These are phyloP conservation scores for Sinocyclocheilus anophthalmus DNA, from an alignment of 2,113 vertebrate genomes.

Conservation along the genomic window DNA sequence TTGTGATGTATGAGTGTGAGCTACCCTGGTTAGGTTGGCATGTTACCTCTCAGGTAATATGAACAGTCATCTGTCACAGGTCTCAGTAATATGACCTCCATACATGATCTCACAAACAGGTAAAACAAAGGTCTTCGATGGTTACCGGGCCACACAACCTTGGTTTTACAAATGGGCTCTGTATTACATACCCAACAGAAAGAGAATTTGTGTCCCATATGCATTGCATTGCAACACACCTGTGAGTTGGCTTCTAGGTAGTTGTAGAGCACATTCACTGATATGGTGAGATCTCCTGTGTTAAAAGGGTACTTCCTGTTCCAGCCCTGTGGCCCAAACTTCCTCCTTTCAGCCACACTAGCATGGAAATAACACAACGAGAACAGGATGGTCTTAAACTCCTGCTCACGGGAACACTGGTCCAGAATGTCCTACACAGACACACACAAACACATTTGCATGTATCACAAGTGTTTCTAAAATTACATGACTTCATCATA, in stretches of 20 bases:
- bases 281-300: constrained; percentile 82
- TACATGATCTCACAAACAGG: constrained; percentile 85
- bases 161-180: background rate
- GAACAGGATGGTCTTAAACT: constrained; percentile 84
- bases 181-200: background rate
- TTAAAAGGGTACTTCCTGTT: constrained; percentile 84
- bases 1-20: background rate
- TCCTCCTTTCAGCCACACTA: constrained; percentile 79
- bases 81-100: constrained; percentile 85
- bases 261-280: constrained; percentile 81
- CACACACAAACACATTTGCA: too few species aligned
- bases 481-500: too few species aligned
- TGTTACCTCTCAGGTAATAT: constrained; percentile 81
- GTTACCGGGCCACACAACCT: constrained; percentile 63
- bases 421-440: constrained; percentile 77
- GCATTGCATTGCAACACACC: constrained; percentile 73
- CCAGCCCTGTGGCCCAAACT: constrained; percentile 82
- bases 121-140: constrained; percentile 83
- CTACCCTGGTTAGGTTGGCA: constrained; percentile 81
- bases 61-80: constrained; percentile 82
- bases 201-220: constrained; percentile 29
- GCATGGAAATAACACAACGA: constrained; percentile 83
- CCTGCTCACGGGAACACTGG: constrained; percentile 79
- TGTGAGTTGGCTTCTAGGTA: constrained; percentile 83
- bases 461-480: too few species aligned